Evolutionary conservation across 2,888 invertebrate species (phyloP), one percentile per base, ranked within the genome.

Genomic region (Drosophila yooni): DNA sequence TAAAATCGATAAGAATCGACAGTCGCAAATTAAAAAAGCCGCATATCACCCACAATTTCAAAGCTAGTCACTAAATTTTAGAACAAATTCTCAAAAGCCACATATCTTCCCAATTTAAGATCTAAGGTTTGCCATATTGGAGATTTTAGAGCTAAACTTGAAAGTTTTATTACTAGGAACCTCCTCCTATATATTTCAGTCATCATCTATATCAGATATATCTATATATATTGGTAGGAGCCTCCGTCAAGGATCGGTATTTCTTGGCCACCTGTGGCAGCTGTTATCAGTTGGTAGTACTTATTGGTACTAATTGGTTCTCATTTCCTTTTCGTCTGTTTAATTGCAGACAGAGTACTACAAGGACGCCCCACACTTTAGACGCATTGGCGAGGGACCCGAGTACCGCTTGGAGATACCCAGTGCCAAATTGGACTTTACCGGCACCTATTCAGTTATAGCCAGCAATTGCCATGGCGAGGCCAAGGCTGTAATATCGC

Each of bases 321-420:
- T 46, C 15, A 46, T 3, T 34, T 36, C 18, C 3, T 63, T 18
- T 50, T 40, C 11, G 7, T 56, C 18, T 18, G 10, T 40, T 51
- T 48, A 18, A 43, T 94, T 94, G 10, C 94, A 97, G 97, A 96
- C 97, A 80, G 97, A 97, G 91, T 97, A 97, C 91, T 97, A 97
- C 93, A 95, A 96, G 81, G 97, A 97, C 94, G 96, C 97, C n/a
- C 94, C 95, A 5, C 96, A 97, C 91, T 97, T 97, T 93, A 95
- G 95, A 79, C 94, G 96, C 48, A 91, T 93, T 65, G 97, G 96
- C 31, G 95, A 95, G 66, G 97, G 97, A 0, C 96, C 97, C 0
- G 96, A 96, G 91, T 97, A 97, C 92, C 95, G 96, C 10, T 94
- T 97, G 89, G 97, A 97, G 94, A 97, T 98, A 77, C 97, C 97